Base-by-base conservation (phyloP, 1,140 invertebrate genomes). In the Arctopsyche grandis region DNA sequence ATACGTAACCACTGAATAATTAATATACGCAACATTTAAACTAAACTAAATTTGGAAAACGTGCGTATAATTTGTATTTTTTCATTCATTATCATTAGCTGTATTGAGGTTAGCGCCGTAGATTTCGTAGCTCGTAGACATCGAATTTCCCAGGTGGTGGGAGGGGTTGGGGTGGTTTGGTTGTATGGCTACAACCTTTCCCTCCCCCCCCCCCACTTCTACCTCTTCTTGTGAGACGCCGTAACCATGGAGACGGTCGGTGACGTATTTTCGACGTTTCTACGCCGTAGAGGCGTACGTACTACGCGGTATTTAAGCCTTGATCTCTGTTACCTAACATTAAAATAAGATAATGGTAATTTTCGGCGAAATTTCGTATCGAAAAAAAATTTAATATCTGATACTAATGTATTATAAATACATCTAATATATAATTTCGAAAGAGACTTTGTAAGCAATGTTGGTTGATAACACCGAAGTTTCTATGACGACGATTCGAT, bases 201-300 rank as follows among this genome's bases (percentile, higher is more conserved):
- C 16, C 19, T 21, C 1, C 56, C 56, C 56, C 16, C 9, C n/a
- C 19, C 9, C 21, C 1, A 9, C 56, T 21, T 0, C 56, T 16
- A 21, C 48, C 10, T 16, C 12, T 38, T 7, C 29, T 21, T 43
- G 69, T 56, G 79, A 19, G 56, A 82, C 81, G 81, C 81, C 77
- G 79, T 82, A 44, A 43, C 79, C 79, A 82, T 80, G 76, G 69
- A 71, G 1, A 82, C 79, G 79, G 60, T 71, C 70, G 21, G 79
- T 80, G 79, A 80, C 76, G 79, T 76, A 70, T 66, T n/a, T 12
- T 29, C 63, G 16, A 60, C 56, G 56, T 7, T 7, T 38, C 56
- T 16, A 60, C 38, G 69, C 38, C 69, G n/a, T 10, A 5, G 69
- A 12, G 69, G 14, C 22, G 38, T 38, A 43, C 66, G 19, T 4